Conservation (phyloP, 2,797 vertebrate species). For the Gouania willdenowi region DNA sequence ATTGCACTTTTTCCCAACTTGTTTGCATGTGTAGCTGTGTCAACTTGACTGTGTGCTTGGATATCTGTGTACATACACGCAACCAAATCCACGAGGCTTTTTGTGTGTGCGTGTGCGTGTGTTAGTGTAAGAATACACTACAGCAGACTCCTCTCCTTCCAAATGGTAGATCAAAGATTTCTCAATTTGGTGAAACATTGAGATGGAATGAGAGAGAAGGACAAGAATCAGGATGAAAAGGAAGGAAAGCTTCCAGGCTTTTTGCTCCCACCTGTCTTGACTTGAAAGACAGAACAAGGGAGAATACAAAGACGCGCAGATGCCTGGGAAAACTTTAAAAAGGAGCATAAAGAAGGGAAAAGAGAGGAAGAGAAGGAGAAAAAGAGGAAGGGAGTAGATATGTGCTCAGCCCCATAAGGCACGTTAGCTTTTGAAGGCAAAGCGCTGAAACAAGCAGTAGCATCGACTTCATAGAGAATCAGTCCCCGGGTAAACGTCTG, state of each 20-base stretch:
- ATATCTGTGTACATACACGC: conserved; percentile 13
- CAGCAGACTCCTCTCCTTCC: conserved; percentile 42
- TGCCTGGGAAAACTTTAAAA: conserved; percentile 67
- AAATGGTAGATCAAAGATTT: conserved; percentile 61
- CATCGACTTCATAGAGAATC: conserved; percentile 66
- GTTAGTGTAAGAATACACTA: conserved; percentile 35
- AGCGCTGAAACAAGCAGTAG: conserved; percentile 59
- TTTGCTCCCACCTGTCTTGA: conserved; percentile 71
- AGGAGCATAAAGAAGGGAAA: conserved; percentile 46
- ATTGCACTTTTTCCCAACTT: too few species aligned
- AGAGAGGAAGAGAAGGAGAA: conserved; percentile 47
- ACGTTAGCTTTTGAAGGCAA: conserved; percentile 60
- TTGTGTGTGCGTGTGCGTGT: too few species aligned
- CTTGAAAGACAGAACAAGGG: conserved; percentile 58
- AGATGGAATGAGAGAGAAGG: conserved; percentile 29
- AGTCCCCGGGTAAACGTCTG: conserved; percentile 65
- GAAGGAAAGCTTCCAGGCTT: conserved; percentile 62
- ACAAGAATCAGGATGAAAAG: conserved; percentile 53
- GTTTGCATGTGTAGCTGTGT: neutral
- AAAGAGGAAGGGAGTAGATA: conserved; percentile 63
- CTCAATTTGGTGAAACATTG: conserved; percentile 54
- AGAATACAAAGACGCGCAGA: conserved; percentile 59
- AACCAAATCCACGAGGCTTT: conserved; percentile 13
- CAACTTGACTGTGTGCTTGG: conserved; percentile 1
- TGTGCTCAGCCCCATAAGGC: conserved; percentile 65